Evolutionary conservation across 1,140 invertebrate genomes (phyloP), one percentile per base, ranked within the genome.

Genomic region (Drosophila takahashii): DNA sequence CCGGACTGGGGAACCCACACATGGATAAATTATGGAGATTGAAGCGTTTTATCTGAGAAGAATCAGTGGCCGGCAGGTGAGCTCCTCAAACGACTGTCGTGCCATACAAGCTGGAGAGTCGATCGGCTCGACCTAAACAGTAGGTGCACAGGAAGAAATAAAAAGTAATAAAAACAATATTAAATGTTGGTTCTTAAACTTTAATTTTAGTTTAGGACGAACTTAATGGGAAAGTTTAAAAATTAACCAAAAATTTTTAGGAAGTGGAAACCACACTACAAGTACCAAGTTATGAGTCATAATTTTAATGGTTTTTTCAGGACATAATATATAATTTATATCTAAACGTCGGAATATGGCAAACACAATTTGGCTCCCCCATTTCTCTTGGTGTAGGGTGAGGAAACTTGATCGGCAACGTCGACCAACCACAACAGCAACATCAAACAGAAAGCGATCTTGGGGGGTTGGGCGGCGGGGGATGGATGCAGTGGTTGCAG

Each of bases 391-490:
- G 48, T 54, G 62, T 16, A 32, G 15, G 41, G 27, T n/a, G 42
- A 18, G 54, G 79, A 78, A 81, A 81, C 62, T 74, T 57, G 79
- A 81, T 83, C 79, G 74, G 52, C 41, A 62, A 45, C 62, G 56
- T 56, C 71, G 44, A 29, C 37, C 73, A 75, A 57, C 58, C 44
- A 45, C 70, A 74, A 62, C 72, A 69, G 64, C 60, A 58, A 74
- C 71, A 67, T 70, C 66, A 70, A 67, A 70, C 66, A 56, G 27
- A 56, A 56, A 9, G 7, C 36, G 26, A 5, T 16, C 15, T 26
- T n/a, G 29, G 29, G 34, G 34, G 37, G 37, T 10, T 32, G n/a
- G 26, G 27, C 34, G 36, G 8, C 1, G 47, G 47, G 47, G 16
- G 13, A 11, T 27, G 15, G 53, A 50, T 42, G 42, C 22, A 22